Percentiles rank a stretch among this genome's conserved stretches.
phyloP scores from a whole-genome alignment of 2,113 vertebrate species.

The Campylorhamphus procurvoides region DNA sequence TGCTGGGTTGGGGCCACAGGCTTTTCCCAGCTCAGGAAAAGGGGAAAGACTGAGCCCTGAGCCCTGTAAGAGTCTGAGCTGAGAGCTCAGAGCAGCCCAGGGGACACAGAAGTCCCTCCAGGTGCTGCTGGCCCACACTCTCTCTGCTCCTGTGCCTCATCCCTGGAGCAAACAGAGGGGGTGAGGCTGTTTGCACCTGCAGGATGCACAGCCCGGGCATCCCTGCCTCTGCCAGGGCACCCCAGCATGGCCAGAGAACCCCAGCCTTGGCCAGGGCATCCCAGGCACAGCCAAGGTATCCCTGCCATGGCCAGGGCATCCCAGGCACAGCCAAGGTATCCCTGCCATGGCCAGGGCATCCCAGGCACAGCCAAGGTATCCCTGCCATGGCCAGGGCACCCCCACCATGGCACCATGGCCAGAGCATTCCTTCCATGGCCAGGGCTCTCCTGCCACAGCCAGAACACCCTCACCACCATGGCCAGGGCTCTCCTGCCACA shows the following conservation, averaged over 20 bases:
- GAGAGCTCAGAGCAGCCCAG: neutral
- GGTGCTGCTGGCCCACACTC: neutral
- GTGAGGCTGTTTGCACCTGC: neutral
- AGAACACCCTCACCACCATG: fast-evolving
- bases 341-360: fast-evolving
- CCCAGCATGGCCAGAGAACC: too few relatives aligned
- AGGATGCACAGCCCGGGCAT: neutral
- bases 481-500: fast-evolving
- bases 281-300: fast-evolving
- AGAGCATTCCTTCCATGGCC: fast-evolving
- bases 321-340: fast-evolving
- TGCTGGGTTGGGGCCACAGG: neutral
- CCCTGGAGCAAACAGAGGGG: neutral
- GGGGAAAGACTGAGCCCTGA: neutral
- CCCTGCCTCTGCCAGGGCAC: neutral
- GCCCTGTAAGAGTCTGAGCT: neutral
- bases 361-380: fast-evolving
- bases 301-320: fast-evolving
- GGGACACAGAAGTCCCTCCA: neutral
- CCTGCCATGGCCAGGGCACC: neutral
- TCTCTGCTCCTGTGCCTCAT: neutral
- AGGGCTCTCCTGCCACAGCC: fast-evolving
- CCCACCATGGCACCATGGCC: neutral
- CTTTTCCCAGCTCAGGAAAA: neutral
- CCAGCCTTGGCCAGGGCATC: fast-evolving